Conservation (phyloP, 2,888 invertebrate genomes). For the Anthophora plumipes region DNA sequence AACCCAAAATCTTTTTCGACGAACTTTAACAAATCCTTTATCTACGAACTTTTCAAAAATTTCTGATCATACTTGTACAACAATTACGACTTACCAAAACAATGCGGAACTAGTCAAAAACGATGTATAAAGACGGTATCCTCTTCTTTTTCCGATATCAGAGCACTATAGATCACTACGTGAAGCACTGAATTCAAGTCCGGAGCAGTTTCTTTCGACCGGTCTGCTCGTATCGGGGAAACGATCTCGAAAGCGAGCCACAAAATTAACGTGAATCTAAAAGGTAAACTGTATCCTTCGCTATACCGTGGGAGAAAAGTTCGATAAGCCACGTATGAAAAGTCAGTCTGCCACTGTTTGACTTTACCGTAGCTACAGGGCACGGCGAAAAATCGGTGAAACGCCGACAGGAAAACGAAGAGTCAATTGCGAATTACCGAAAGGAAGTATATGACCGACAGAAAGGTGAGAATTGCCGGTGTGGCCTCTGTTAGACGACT, state of each 20-base stretch:
- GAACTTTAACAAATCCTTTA: no score
- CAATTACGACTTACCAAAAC: slow-evolving; percentile 43
- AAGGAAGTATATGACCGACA: slow-evolving; percentile 41
- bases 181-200: slow-evolving; percentile 52
- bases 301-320: background rate
- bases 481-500: slow-evolving; percentile 68
- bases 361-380: background rate
- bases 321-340: background rate
- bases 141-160: slow-evolving; percentile 36
- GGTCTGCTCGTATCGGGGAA: background rate
- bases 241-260: background rate
- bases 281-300: background rate
- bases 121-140: slow-evolving; percentile 31
- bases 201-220: background rate
- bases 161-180: slow-evolving; percentile 64
- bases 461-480: slow-evolving; percentile 47
- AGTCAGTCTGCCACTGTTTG: background rate
- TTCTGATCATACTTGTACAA: background rate
- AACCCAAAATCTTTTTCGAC: no score
- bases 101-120: background rate
- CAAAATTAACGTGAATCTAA: background rate
- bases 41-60: no score
- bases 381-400: background rate
- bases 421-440: slow-evolving; percentile 18
- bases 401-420: background rate